Evolutionary conservation across 1,140 invertebrate genomes (phyloP).

Genomic region (Drosophila jambulina): DNA sequence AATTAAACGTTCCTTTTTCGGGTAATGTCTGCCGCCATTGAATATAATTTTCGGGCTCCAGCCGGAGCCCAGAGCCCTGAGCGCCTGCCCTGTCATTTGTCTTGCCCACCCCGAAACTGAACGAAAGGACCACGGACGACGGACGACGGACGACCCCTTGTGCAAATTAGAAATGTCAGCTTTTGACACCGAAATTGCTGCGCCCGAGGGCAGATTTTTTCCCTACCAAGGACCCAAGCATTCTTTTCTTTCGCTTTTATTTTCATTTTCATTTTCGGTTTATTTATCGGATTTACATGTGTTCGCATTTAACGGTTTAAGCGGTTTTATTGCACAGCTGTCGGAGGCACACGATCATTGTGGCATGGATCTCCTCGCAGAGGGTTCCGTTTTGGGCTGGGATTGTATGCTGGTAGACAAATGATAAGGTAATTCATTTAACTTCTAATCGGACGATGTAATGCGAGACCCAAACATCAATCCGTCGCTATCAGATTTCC

Average conservation of each 20-base stretch:
- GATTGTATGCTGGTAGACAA: slow-evolving; percentile 63
- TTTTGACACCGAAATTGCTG: slow-evolving; percentile 77
- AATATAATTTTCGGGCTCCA: slow-evolving; percentile 66
- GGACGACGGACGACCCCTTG: slow-evolving; percentile 30
- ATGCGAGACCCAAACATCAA: slow-evolving; percentile 53
- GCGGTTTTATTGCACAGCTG: slow-evolving; percentile 42
- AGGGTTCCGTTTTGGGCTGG: slow-evolving; percentile 12
- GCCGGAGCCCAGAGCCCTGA: slow-evolving; percentile 15
- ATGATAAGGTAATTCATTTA: slow-evolving; percentile 54
- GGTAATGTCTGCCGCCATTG: slow-evolving; percentile 47
- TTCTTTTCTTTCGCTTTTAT: slow-evolving; percentile 22
- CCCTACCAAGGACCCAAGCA: background rate
- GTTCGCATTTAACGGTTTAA: slow-evolving; percentile 59
- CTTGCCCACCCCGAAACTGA: slow-evolving; percentile 63
- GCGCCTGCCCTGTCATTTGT: slow-evolving; percentile 66
- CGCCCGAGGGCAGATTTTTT: slow-evolving; percentile 59
- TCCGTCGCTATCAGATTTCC: slow-evolving; percentile 64
- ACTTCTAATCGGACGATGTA: slow-evolving; percentile 56
- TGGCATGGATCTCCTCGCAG: background rate
- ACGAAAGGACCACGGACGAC: slow-evolving; percentile 8
- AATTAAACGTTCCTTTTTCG: slow-evolving; percentile 62
- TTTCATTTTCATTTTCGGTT: slow-evolving; percentile 19
- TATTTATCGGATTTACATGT: slow-evolving; percentile 68
- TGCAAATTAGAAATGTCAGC: slow-evolving; percentile 81
- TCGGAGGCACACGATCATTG: slow-evolving; percentile 23